Evolutionary conservation across 1,140 invertebrate genomes (phyloP), one percentile per base, ranked within the genome.

Genomic region (Heliconius himera): DNA sequence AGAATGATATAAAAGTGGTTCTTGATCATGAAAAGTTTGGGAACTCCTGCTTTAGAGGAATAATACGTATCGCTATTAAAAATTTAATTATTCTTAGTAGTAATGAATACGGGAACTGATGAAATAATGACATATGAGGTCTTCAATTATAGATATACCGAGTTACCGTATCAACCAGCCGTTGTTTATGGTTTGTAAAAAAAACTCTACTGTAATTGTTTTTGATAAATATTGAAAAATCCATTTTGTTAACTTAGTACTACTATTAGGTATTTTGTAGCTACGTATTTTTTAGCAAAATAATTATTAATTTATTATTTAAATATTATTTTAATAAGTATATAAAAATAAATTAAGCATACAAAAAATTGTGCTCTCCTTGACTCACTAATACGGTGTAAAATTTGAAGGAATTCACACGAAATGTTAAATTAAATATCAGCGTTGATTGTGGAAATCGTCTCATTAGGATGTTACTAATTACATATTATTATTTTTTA

Each of bases 61-160:
- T 26, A 66, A 26, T n/a, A 36, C 0, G 33, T 20, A 3, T 9
- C 33, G 6, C 70, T 70, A 70, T 70, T 36, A 70, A 70, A n/a
- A 70, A 36, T 36, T 36, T 70, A 16, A 22, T 20, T 41, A 41
- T 11, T 13, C 70, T 13, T 29, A 70, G n/a, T 22, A n/a, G 41
- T 41, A 71, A 76, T 76, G 41, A 71, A 76, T 18, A 70, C 13
- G 41, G 75, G 75, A 76, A 76, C 66, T 76, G 60, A 70, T 70
- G 74, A 70, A 76, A 76, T 70, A 70, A 5, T 18, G 66, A 16
- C 22, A n/a, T 22, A n/a, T 36, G 70, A 71, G 38, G 70, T 5
- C 20, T 38, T 26, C 38, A 71, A 38, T 36, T 71, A 38, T 71
- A n/a, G n/a, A 71, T n/a, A 8, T 56, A 22, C 20, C 6, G 20